Evolutionary conservation across 2,113 vertebrate genomes (phyloP).

Genomic region (Perca schrenkii): DNA sequence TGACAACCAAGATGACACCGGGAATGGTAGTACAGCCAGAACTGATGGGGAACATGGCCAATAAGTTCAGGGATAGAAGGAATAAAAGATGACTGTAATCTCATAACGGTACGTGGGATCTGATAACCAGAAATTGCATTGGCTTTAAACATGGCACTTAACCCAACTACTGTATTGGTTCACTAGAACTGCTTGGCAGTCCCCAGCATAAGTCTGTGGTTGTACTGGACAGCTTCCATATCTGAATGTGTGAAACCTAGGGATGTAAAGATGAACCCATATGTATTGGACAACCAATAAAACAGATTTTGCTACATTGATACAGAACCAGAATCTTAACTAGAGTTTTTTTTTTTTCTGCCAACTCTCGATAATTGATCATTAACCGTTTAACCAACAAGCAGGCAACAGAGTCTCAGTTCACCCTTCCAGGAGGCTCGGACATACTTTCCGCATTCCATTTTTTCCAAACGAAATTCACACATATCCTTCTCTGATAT

Average conservation of each 20-base stretch:
- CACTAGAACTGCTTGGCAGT: not conserved
- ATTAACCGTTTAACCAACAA: no score
- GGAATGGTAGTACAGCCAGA: constrained; percentile 22
- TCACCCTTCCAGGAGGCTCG: no score
- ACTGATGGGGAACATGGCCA: constrained; percentile 41
- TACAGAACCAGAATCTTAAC: not conserved
- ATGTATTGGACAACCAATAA: not conserved
- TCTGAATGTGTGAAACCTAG: not conserved
- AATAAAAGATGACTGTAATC: constrained; percentile 50
- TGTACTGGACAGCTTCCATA: not conserved
- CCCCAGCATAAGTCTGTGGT: not conserved
- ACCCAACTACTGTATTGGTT: not conserved
- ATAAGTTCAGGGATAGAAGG: constrained; percentile 25
- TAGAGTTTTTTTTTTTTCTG: no score
- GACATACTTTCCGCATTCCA: no score
- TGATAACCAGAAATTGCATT: constrained; percentile 46
- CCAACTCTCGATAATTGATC: no score
- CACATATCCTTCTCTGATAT: no score
- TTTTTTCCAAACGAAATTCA: no score
- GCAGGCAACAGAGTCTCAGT: no score
- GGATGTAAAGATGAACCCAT: not conserved
- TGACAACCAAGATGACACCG: constrained; percentile 48
- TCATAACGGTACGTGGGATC: constrained; percentile 33
- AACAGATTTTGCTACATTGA: not conserved
- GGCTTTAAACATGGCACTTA: constrained; percentile 26